These are phyloP conservation scores for Telmatochromis sp. DNA, from an alignment of 2,113 vertebrate species.

Conservation along the genomic window DNA sequence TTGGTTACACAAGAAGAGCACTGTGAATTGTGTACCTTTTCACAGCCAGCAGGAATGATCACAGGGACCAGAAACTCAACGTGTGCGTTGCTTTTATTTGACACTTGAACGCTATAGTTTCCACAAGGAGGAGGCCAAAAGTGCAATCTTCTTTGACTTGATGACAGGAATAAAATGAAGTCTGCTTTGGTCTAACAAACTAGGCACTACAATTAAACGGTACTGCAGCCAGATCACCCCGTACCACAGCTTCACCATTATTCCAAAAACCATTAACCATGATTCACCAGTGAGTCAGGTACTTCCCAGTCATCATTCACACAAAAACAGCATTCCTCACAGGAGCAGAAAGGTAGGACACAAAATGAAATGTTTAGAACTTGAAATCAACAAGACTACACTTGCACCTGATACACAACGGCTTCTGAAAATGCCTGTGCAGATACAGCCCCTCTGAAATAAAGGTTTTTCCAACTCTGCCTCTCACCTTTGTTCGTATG, in stretches of 20 bases:
- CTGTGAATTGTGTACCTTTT: neutral
- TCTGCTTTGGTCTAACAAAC: neutral
- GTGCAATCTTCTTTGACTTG: neutral
- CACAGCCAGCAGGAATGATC: neutral
- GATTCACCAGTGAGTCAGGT: neutral
- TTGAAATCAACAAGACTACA: neutral
- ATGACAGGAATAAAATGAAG: neutral
- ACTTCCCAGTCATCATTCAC: neutral
- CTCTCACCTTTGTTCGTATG: neutral
- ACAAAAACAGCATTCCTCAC: neutral
- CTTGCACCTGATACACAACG: neutral
- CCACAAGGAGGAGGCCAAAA: neutral
- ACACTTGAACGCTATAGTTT: neutral
- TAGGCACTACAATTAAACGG: neutral
- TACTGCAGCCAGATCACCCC: neutral
- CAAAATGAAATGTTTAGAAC: neutral
- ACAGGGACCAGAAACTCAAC: neutral
- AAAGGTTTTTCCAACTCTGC: neutral
- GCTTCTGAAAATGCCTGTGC: neutral
- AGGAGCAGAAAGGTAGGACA: neutral
- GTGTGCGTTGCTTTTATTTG: neutral
- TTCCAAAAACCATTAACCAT: neutral
- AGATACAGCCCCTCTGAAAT: neutral
- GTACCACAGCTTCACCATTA: neutral
- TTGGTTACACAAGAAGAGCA: neutral